These are phyloP conservation scores for Anagrus nilaparvatae DNA, from an alignment of 1,140 invertebrate species.

Conservation along the genomic window DNA sequence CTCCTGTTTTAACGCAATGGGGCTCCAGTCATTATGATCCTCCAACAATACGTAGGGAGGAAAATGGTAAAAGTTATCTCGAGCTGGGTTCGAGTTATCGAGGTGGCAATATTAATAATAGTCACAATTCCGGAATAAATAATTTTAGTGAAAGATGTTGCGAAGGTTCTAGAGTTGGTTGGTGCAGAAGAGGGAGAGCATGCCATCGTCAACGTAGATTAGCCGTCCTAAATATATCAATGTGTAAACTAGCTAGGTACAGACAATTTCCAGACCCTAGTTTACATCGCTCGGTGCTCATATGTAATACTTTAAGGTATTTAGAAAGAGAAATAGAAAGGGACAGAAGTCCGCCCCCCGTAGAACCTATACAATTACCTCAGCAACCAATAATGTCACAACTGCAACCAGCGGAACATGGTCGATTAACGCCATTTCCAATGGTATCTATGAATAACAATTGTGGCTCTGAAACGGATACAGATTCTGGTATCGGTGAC, in stretches of 20 bases:
- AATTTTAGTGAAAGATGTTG: constrained; percentile 51
- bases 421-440: constrained; percentile 53
- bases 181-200: constrained; percentile 60
- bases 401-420: constrained; percentile 42
- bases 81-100: constrained; percentile 61
- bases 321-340: constrained; percentile 85
- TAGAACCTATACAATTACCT: constrained; percentile 33
- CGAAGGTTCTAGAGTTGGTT: constrained; percentile 61
- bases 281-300: constrained; percentile 83
- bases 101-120: constrained; percentile 20
- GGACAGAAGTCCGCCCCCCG: constrained; percentile 46
- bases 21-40: constrained; percentile 48
- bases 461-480: constrained; percentile 47
- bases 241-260: constrained; percentile 82
- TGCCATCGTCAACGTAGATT: constrained; percentile 77
- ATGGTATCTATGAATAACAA: constrained; percentile 36
- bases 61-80: constrained; percentile 83
- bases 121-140: not conserved
- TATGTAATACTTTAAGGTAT: constrained; percentile 84
- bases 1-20: constrained; percentile 41
- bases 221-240: constrained; percentile 83
- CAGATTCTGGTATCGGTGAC: constrained; percentile 67
- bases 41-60: constrained; percentile 75
- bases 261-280: constrained; percentile 81
- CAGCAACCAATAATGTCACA: constrained; percentile 37